Percentiles rank a stretch among this genome's conserved stretches.
These are phyloP conservation scores for Aphodius sticticus DNA, from an alignment of 2,888 invertebrate species.

Conservation along the genomic window DNA sequence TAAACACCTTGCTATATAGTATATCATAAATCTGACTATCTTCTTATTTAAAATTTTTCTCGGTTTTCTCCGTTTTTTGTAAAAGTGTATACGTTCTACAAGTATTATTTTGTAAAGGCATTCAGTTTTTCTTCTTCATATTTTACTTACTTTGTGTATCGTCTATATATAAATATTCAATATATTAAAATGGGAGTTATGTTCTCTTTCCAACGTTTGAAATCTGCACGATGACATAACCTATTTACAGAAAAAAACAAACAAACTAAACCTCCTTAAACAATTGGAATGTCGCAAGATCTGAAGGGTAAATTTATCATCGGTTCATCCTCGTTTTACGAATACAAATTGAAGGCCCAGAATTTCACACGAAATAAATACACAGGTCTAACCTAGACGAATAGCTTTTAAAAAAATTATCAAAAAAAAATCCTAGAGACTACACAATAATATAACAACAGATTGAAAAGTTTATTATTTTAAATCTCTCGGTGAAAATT, in stretches of 20 bases:
- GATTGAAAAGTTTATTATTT: neutral
- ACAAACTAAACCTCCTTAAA: neutral
- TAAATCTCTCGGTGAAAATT: neutral
- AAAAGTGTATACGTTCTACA: slow-evolving; percentile 60
- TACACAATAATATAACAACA: neutral
- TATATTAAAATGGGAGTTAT: slow-evolving; percentile 54
- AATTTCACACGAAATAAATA: neutral
- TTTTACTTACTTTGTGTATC: slow-evolving; percentile 45
- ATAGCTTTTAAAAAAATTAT: neutral
- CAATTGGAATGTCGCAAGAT: neutral
- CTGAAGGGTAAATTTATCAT: neutral
- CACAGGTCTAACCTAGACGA: neutral
- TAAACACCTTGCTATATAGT: slow-evolving; percentile 56
- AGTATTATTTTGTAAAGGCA: slow-evolving; percentile 61
- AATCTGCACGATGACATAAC: neutral
- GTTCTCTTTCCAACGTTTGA: slow-evolving; percentile 36
- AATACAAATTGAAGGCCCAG: neutral
- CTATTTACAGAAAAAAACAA: slow-evolving; percentile 11
- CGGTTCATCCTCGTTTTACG: neutral
- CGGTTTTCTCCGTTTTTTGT: slow-evolving; percentile 48
- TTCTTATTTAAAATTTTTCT: slow-evolving; percentile 29
- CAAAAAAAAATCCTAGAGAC: neutral
- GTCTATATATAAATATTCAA: slow-evolving; percentile 56
- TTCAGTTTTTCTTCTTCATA: slow-evolving; percentile 59
- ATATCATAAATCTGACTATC: slow-evolving; percentile 54